Base-by-base conservation (phyloP, 2,888 invertebrate genomes). In the Cantharis lateralis region DNA sequence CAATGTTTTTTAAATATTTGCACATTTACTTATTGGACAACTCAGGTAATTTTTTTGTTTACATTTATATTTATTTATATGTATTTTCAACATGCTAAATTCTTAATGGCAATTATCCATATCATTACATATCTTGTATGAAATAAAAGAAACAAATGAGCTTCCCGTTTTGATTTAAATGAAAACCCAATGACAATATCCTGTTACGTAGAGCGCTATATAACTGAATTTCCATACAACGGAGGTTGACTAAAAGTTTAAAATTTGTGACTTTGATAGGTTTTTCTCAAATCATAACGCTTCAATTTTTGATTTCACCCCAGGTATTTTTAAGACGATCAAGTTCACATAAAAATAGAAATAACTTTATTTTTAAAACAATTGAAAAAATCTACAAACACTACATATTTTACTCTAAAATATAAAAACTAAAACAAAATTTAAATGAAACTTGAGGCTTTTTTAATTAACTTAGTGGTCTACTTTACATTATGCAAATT, bases 51-150 rank as follows among this genome's bases (percentile, higher is more conserved):
- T 72, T 24, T 28, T 66, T 76, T 76, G 68, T 62, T 70, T 76
- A 32, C 24, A 62, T 69, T 70, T 72, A 24, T 75, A n/a, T 62
- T 74, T 70, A 74, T 77, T 77, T 78, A 64, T 24, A 74, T 61
- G 74, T 73, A 32, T 77, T 62, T 48, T 73, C 20, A 48, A 74
- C 18, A 63, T 76, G 75, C 72, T 79, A 79, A 79, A 74, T 76
- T 26, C 26, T 78, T 76, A 72, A 71, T 70, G 68, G 70, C 20
- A 74, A 77, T 74, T 79, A 73, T 78, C 48, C 81, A 82, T 82
- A 81, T 82, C 81, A 78, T 81, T 82, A 82, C 82, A 82, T 82
- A 82, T 82, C 82, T 81, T 82, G 81, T 81, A 66, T 48, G 48
- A 48, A 48, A 48, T 48, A 48, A 48, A 48, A 48, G 48, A 48